These are phyloP conservation scores for Epinephelus fuscoguttatus DNA, from an alignment of 2,113 vertebrate species.

Conservation along the genomic window DNA sequence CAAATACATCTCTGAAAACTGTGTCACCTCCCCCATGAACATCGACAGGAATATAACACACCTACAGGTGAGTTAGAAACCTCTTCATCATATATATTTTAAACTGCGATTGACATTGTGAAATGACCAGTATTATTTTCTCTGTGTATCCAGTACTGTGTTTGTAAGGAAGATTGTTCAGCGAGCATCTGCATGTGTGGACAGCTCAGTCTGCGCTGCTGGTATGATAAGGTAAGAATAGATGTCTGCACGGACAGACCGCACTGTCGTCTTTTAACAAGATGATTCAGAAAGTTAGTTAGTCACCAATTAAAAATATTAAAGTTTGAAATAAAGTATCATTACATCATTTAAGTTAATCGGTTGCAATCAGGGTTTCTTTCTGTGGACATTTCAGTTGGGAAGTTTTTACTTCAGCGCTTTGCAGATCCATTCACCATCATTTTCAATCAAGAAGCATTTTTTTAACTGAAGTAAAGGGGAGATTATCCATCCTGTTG, in stretches of 20 bases:
- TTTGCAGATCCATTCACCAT: too few species aligned
- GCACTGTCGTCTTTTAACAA: not conserved
- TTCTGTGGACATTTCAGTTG: too few species aligned
- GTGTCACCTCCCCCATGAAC: slow-evolving; percentile 97
- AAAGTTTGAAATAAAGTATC: too few species aligned
- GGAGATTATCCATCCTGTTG: too few species aligned
- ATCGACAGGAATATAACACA: slow-evolving; percentile 98
- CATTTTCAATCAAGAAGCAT: too few species aligned
- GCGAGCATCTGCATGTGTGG: slow-evolving; percentile 98
- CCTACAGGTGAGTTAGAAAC: slow-evolving; percentile 87
- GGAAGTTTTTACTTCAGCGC: too few species aligned
- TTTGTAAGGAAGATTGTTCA: slow-evolving; percentile 96
- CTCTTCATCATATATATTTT: not conserved
- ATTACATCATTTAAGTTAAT: too few species aligned
- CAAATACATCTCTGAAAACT: slow-evolving; percentile 96
- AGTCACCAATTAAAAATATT: too few species aligned
- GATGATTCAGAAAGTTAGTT: not conserved
- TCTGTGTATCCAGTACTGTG: slow-evolving; percentile 89
- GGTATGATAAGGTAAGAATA: slow-evolving; percentile 94
- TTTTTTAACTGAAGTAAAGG: too few species aligned
- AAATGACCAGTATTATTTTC: not conserved
- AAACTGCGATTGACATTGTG: not conserved
- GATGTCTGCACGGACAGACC: not conserved
- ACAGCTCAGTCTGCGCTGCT: slow-evolving; percentile 97
- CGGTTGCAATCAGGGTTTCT: too few species aligned